Evolutionary conservation across 2,888 invertebrate species (phyloP), one percentile per base, ranked within the genome.

Genomic region (Hermaeophaga mercurialis): DNA sequence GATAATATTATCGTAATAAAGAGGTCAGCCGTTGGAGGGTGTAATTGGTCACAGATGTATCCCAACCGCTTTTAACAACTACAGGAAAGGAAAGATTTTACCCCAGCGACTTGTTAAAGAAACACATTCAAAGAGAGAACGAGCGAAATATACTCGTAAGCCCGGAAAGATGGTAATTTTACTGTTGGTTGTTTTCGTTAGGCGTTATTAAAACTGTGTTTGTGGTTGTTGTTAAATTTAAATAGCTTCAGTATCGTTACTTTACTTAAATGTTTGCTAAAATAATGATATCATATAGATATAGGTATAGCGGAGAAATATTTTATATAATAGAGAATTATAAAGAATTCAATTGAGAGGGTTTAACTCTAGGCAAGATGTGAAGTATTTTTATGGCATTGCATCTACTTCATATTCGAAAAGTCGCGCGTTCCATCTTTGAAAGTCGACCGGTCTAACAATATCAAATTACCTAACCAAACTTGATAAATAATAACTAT

Each of bases 21-120:
- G 43, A 43, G 43, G 43, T 43, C 43, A 43, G 43, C 43, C 17
- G 24, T 43, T 11, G 19, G 24, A 54, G 59, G 63, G 63, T 59
- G 64, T 67, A 68, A 69, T 67, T 67, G 69, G 67, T 64, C 69
- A 61, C 69, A 60, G 56, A 66, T 66, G 67, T 65, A 61, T 61
- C 59, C 64, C 64, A 12, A 65, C 64, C 63, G 63, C 62, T 60
- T 69, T 66, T 61, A 66, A 65, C 66, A 66, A 65, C 59, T 63
- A 61, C 59, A 57, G 58, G 58, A 57, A 59, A 61, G 67, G 64
- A 67, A 66, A 67, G 67, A 69, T 69, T 69, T 66, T 54, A 67
- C 68, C 69, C 67, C 55, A 60, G 69, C 63, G 66, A 60, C 64
- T 59, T 56, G 64, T 66, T 67, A 64, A 53, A 52, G 59, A 59